Base-by-base conservation (phyloP, 2,797 vertebrate species). In the Sylvia borin region DNA sequence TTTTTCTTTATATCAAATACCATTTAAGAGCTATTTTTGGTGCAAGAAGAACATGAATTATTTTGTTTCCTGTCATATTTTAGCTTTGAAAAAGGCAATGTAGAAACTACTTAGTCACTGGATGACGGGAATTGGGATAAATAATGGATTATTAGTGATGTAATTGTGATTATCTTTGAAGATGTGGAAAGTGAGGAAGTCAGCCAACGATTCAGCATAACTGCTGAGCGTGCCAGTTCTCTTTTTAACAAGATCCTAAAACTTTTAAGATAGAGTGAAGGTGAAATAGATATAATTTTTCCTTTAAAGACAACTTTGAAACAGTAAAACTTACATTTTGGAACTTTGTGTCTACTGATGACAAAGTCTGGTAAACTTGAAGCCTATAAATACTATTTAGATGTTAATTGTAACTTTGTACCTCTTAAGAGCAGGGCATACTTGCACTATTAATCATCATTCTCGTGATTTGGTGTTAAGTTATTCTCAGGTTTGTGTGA, bases 401-500 rank as follows among this genome's bases (percentile, higher is more conserved):
- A 31, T 91, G 55, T 20, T 89, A 47, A 65, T 91, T 91, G 75
- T 90, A 92, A 53, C 57, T 83, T 67, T 22, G 53, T 80, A 36
- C 40, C 47, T 80, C 76, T 83, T 77, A 16, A 4, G 51, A 50
- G 34, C 83, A 73, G 83, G 90, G 78, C 64, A 17, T 94, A 11
- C 66, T 93, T 72, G 32, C 20, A 10, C 6, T 38, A 71, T 88
- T 95, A 95, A 88, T 96, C 92, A 89, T 83, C 6, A 0, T 67
- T 85, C 93, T 93, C 36, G 43, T 94, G 84, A 93, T 91, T 38
- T 61, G 60, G 34, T 79, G 88, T 85, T 29, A 65, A 50, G 68
- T 87, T 67, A 27, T 79, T 76, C 77, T 93, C 79, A 90, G 93
- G 91, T 96, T 80, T 71, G 78, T 48, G 47, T 29, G 81, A 77